Conservation (phyloP, 2,888 invertebrate species). For the Leptinotarsa haldemani region DNA sequence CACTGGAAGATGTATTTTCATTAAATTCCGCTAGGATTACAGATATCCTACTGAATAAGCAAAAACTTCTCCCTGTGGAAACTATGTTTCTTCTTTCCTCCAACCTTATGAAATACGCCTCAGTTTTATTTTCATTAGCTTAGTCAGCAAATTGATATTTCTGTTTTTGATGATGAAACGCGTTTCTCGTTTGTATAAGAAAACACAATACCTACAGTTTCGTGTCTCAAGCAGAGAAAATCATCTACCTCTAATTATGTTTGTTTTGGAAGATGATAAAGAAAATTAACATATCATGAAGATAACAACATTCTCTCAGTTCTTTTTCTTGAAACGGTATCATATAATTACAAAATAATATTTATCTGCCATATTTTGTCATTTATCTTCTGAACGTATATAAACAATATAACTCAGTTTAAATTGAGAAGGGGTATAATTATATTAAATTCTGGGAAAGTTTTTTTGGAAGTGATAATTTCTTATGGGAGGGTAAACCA, state of each 20-base stretch:
- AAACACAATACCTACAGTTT: not conserved
- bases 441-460: too few species aligned
- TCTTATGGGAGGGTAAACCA: too few species aligned
- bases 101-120: not conserved
- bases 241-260: not conserved
- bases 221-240: not conserved
- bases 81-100: not conserved
- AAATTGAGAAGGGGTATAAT: too few species aligned
- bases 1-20: constrained; percentile 4
- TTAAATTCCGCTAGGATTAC: constrained; percentile 16
- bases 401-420: too few species aligned
- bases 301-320: not conserved
- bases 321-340: too few species aligned
- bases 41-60: constrained; percentile 5
- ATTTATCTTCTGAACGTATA: too few species aligned
- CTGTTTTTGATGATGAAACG: not conserved
- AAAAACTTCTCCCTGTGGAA: not conserved
- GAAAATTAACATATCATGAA: not conserved
- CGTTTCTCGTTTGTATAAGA: not conserved
- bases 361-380: too few species aligned
- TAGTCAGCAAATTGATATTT: constrained; percentile 3
- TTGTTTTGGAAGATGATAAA: not conserved
- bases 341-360: too few species aligned
- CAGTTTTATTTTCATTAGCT: constrained; percentile 3
- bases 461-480: too few species aligned